A percentile compares a stretch with the other conserved stretches of the same genome.
These are phyloP conservation scores for Ariopsis seemanni DNA, from an alignment of 2,113 vertebrate species.

Conservation along the genomic window DNA sequence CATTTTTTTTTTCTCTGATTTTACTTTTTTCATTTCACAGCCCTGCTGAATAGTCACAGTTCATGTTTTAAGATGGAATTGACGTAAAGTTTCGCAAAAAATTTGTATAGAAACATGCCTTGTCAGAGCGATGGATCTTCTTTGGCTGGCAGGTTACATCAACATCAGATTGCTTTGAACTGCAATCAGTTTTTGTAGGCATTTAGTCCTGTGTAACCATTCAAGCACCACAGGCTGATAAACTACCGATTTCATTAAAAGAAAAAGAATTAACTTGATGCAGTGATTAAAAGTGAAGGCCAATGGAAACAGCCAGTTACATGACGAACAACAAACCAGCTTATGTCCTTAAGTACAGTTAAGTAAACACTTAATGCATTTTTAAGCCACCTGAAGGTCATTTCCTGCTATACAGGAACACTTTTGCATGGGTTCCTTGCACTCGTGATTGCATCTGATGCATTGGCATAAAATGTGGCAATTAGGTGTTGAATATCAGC, in stretches of 20 bases:
- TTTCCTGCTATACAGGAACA: background rate
- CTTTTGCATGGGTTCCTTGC: constrained; percentile 1
- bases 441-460: background rate
- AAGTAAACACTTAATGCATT: background rate
- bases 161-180: background rate
- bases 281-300: background rate
- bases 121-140: background rate
- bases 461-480: background rate
- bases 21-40: background rate
- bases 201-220: background rate
- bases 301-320: background rate
- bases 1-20: background rate
- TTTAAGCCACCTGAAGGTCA: background rate
- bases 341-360: background rate
- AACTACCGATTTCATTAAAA: background rate
- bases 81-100: background rate
- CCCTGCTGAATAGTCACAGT: background rate
- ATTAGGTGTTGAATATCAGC: constrained; percentile 47
- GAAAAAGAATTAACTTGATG: background rate
- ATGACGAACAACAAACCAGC: background rate
- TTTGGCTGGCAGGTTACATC: background rate
- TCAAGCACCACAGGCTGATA: background rate
- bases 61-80: background rate
- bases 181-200: background rate
- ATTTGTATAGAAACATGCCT: background rate